Conservation (phyloP, 2,888 invertebrate genomes). For the Tenthredo scrophulariae region DNA sequence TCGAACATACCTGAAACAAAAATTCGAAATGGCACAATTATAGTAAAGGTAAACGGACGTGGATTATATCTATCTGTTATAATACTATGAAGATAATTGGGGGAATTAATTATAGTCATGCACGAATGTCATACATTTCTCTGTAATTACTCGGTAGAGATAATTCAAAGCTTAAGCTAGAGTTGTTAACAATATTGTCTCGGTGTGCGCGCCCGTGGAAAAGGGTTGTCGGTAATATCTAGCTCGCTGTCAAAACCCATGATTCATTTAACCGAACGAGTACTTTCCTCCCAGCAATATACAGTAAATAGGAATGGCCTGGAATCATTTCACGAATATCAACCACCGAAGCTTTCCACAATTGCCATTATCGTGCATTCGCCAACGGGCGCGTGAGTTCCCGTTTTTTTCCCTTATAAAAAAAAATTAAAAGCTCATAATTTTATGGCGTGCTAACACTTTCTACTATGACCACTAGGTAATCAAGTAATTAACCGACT, state of each 20-base stretch:
- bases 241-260: constrained; percentile 32
- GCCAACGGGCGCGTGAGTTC: background rate
- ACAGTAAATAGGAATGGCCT: constrained; percentile 13
- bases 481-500: constrained; percentile 49
- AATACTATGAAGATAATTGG: constrained; percentile 19
- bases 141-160: constrained; percentile 73
- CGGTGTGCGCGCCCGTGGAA: constrained; percentile 54
- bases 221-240: constrained; percentile 42
- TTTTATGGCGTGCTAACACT: constrained; percentile 33
- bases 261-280: constrained; percentile 34
- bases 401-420: background rate
- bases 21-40: constrained; percentile 21
- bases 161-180: constrained; percentile 72
- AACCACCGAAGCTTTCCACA: background rate
- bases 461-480: background rate
- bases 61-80: background rate
- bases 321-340: constrained; percentile 23
- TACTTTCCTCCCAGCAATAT: constrained; percentile 21
- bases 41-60: background rate
- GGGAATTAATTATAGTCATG: constrained; percentile 75
- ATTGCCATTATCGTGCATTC: background rate
- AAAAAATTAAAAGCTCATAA: background rate
- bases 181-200: constrained; percentile 72
- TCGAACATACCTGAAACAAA: constrained; percentile 50
- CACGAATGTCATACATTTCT: constrained; percentile 75